A percentile compares a stretch with the other conserved stretches of the same genome.
These are phyloP conservation scores for Microcebus tavaratra DNA, from an alignment of 2,113 vertebrate species.

Conservation along the genomic window DNA sequence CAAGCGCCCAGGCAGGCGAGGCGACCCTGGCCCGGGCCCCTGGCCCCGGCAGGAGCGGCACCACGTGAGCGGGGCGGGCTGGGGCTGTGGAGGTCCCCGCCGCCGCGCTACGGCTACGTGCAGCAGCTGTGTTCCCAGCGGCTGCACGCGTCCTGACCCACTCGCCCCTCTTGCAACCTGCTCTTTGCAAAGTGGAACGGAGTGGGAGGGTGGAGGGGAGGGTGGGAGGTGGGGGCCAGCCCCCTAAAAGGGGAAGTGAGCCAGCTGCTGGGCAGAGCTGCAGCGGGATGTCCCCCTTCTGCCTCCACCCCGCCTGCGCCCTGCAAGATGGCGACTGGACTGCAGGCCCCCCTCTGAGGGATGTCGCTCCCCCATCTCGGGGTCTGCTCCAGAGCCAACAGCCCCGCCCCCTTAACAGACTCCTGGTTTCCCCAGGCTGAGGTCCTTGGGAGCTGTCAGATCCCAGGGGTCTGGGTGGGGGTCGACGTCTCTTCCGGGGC, in stretches of 20 bases:
- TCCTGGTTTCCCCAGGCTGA: background rate
- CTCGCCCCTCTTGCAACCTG: background rate
- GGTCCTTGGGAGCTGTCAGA: background rate
- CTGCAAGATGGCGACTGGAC: slow-evolving; percentile 50
- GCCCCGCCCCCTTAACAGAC: too few species aligned
- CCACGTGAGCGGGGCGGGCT: slow-evolving; percentile 7
- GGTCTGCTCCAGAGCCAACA: background rate
- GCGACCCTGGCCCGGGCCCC: background rate
- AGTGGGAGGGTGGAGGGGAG: background rate
- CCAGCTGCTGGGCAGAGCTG: background rate
- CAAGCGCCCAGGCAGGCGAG: background rate
- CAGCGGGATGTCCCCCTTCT: background rate
- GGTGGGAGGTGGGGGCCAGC: background rate
- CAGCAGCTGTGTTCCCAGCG: slow-evolving; percentile 50
- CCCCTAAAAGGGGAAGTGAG: slow-evolving; percentile 63
- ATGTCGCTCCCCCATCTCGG: accelerated
- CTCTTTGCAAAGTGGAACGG: background rate
- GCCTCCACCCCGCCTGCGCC: background rate
- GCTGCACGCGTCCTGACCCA: background rate
- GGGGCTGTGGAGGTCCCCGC: background rate
- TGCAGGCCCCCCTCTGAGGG: background rate
- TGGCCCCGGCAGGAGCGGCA: background rate
- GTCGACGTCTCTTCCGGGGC: background rate
- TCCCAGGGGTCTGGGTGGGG: background rate
- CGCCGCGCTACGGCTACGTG: slow-evolving; percentile 9